A percentile compares a stretch with the other conserved stretches of the same genome.
Conservation (phyloP, 2,888 invertebrate species). For the Eueremaeus valkanovi region DNA sequence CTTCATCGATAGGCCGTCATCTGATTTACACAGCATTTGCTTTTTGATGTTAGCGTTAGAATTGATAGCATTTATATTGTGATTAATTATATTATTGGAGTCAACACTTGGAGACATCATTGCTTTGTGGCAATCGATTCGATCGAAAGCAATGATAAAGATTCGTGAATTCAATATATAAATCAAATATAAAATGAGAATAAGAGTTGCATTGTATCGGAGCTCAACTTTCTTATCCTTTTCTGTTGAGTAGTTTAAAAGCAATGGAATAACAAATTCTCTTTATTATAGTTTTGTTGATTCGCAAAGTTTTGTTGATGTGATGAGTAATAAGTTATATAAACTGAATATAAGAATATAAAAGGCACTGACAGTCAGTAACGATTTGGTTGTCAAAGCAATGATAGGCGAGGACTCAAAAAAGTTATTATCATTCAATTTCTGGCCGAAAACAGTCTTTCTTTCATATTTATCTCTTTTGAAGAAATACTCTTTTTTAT, state of each 20-base stretch:
- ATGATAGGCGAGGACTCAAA: not conserved
- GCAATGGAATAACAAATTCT: not conserved
- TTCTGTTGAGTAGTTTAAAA: conserved; percentile 9
- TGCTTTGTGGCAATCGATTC: not conserved
- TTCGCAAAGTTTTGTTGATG: conserved; percentile 16
- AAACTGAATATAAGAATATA: conserved; percentile 36
- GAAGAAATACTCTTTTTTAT: not conserved
- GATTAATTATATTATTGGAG: conserved; percentile 9
- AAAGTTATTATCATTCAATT: conserved; percentile 15
- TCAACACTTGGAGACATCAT: conserved; percentile 33
- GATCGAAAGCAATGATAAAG: not conserved
- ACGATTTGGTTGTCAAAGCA: conserved; percentile 18
- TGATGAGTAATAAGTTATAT: conserved; percentile 8
- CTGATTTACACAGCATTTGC: not conserved
- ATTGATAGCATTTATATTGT: not conserved
- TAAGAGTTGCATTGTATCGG: too few relatives aligned
- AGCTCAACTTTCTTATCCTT: not conserved
- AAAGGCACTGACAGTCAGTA: conserved; percentile 29
- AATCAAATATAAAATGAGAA: not conserved
- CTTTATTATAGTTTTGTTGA: conserved; percentile 17
- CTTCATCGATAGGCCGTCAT: not conserved
- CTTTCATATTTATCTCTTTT: not conserved
- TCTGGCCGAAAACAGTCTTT: not conserved
- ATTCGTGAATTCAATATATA: not conserved
- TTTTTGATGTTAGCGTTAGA: conserved; percentile 13